Evolutionary conservation across 2,888 invertebrate genomes (phyloP), one percentile per base, ranked within the genome.

Genomic region (Crepidodera aurea): DNA sequence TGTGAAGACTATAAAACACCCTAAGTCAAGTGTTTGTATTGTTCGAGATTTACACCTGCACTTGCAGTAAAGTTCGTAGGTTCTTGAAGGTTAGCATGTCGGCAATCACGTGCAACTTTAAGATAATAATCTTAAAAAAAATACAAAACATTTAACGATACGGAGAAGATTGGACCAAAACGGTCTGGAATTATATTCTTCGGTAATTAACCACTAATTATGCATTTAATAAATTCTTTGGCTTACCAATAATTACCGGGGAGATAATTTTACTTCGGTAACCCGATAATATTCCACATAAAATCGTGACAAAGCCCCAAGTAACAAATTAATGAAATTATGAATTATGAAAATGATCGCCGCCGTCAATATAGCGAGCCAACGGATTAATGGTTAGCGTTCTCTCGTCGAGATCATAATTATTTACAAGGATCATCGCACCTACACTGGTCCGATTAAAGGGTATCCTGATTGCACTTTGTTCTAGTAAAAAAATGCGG

Each of bases 241-340:
- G 76, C 78, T 76, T 69, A 75, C 79, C 79, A 77, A 80, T 80
- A 81, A 81, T 81, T 81, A 80, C 77, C 70, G 73, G 73, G 58
- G 72, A 78, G 77, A 79, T 79, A 80, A 79, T 79, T 78, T 71
- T 71, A 70, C 75, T 76, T 74, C 75, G 73, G 79, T 79, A 78
- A 80, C 79, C 79, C 74, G 80, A 81, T 81, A 81, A 81, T 81
- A 81, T 81, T 79, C 80, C 76, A 78, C 81, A 81, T 80, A 80
- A 80, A 82, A 79, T 82, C 82, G 82, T 82, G 81, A 82, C 82
- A 81, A 80, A 79, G 81, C 82, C 81, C 71, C 77, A 71, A 82
- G 82, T 82, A 80, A 81, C 81, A 81, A 82, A 82, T 82, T 82
- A 82, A 82, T 82, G 81, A 82, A 82, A 82, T 82, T 82, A 82